These are phyloP conservation scores for Plebejus argus DNA, from an alignment of 2,888 invertebrate species.

Conservation along the genomic window DNA sequence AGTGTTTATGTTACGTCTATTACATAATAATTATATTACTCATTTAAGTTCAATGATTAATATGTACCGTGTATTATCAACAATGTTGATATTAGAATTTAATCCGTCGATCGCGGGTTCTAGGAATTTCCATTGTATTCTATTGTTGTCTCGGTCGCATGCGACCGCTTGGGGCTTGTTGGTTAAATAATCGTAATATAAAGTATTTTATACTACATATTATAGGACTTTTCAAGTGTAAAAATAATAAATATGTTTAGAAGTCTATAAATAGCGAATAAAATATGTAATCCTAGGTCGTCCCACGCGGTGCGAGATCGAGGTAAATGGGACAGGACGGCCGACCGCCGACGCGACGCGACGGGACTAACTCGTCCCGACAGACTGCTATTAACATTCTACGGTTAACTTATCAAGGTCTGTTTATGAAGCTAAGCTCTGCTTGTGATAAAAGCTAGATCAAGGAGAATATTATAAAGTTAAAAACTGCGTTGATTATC, in stretches of 20 bases:
- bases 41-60: background rate
- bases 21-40: background rate
- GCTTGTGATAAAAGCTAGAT: background rate
- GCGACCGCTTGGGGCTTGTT: too few species aligned
- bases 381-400: background rate
- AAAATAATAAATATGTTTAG: too few species aligned
- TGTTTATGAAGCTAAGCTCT: background rate
- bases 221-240: background rate
- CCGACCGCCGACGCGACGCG: too few species aligned
- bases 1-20: background rate
- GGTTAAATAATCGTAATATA: too few species aligned
- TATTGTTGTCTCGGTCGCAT: too few species aligned
- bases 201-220: too few species aligned
- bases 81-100: background rate
- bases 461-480: background rate
- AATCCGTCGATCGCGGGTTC: too few species aligned
- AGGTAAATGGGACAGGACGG: slow-evolving; percentile 19
- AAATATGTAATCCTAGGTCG: background rate
- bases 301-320: background rate
- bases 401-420: background rate
- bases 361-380: background rate
- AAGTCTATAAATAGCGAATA: background rate
- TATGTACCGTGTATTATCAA: background rate
- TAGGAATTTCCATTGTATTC: too few species aligned
- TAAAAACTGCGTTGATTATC: background rate